phyloP scores from a whole-genome alignment of 2,113 vertebrate genomes.

The Origma solitaria region DNA sequence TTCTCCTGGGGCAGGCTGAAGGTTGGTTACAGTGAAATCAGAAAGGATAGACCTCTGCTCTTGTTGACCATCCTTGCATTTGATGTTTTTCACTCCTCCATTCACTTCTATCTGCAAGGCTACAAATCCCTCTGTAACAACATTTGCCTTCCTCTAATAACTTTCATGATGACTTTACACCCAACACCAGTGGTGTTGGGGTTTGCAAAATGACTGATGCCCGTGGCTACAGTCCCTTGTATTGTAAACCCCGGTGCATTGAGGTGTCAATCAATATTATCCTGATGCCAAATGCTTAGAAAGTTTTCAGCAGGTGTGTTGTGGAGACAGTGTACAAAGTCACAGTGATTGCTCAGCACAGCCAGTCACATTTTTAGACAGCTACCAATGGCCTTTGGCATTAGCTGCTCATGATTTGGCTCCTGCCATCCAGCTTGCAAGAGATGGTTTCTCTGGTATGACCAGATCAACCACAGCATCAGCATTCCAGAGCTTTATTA shows the following conservation, averaged over 20 bases:
- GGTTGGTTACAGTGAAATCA: neutral
- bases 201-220: neutral
- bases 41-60: neutral
- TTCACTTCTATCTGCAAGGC: neutral
- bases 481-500: slow-evolving; percentile 13
- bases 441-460: neutral
- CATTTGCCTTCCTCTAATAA: neutral
- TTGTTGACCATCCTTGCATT: neutral
- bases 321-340: neutral
- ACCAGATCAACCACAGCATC: slow-evolving; percentile 11
- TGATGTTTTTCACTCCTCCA: neutral
- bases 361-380: neutral
- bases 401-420: neutral
- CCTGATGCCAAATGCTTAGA: neutral
- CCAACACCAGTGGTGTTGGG: neutral
- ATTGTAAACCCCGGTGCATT: neutral
- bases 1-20: neutral
- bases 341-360: neutral
- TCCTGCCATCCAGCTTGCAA: neutral
- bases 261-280: neutral
- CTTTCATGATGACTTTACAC: neutral
- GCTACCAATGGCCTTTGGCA: neutral
- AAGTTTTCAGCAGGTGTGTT: neutral
- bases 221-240: neutral
- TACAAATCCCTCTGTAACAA: neutral